Conservation (phyloP, 2,888 invertebrate species). For the Neoascia interrupta region DNA sequence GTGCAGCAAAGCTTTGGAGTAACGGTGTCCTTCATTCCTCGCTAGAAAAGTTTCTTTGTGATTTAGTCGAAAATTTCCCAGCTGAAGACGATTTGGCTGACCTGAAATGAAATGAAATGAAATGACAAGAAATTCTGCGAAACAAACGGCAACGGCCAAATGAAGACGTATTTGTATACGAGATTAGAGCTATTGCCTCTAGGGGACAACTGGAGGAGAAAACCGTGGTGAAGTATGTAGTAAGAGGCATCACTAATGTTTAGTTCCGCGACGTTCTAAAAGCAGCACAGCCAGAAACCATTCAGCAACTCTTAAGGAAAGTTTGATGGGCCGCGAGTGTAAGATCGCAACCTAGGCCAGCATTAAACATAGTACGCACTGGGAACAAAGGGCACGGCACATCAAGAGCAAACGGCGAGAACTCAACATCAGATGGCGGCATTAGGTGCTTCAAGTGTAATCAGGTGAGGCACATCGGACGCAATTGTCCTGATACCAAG, state of each 20-base stretch:
- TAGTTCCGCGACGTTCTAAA: slow-evolving; percentile 6
- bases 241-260: slow-evolving; percentile 1
- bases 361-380: too few species aligned
- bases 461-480: too few species aligned
- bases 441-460: slow-evolving; percentile 1
- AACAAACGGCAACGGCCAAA: slow-evolving; percentile 6
- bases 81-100: slow-evolving; percentile 8
- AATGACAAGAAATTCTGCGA: slow-evolving; percentile 16
- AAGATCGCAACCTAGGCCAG: background rate
- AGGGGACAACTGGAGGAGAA: slow-evolving; percentile 6
- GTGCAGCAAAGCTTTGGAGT: too few species aligned
- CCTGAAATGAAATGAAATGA: too few species aligned
- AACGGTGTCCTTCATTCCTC: background rate
- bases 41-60: too few species aligned
- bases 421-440: background rate
- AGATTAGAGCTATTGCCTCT: background rate
- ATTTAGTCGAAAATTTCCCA: too few species aligned
- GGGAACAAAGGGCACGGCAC: too few species aligned
- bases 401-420: background rate
- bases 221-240: slow-evolving; percentile 9
- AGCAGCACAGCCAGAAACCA: slow-evolving; percentile 4
- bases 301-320: background rate
- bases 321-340: slow-evolving; percentile 5
- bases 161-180: background rate
- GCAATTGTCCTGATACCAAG: background rate